phyloP scores from a whole-genome alignment of 2,113 vertebrate genomes.

The Arizona elegans region DNA sequence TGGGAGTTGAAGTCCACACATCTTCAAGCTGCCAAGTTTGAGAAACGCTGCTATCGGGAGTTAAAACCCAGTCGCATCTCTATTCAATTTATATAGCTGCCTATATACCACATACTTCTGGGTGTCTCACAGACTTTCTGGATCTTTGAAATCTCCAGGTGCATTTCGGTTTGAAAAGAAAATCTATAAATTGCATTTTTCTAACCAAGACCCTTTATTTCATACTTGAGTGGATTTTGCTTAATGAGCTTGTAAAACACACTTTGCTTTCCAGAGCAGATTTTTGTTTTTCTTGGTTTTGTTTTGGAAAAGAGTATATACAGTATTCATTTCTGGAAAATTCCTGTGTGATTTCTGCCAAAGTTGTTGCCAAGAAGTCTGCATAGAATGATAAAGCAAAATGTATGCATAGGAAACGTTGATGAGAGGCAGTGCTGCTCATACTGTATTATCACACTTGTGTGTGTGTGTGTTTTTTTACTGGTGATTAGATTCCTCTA shows the following conservation, averaged over 20 bases:
- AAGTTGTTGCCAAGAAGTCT: background rate
- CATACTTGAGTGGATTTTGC: background rate
- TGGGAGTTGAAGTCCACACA: too few relatives aligned
- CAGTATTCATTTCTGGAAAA: background rate
- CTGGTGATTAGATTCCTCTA: background rate
- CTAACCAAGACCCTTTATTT: background rate
- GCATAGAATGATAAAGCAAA: conserved; percentile 1
- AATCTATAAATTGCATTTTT: background rate
- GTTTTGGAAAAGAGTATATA: background rate
- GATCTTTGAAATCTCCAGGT: background rate
- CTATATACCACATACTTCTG: background rate
- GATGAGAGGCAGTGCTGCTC: background rate
- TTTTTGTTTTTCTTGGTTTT: background rate
- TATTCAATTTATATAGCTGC: background rate
- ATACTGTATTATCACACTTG: background rate
- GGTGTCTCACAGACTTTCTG: background rate
- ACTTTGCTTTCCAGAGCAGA: background rate
- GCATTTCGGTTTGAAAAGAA: background rate
- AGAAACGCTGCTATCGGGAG: background rate
- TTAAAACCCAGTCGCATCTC: background rate
- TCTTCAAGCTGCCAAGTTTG: too few relatives aligned
- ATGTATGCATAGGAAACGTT: background rate
- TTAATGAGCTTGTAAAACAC: background rate
- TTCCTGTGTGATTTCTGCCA: background rate
- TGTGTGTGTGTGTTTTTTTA: background rate